Base-by-base conservation (phyloP, 1,140 invertebrate species). In the Brachionus calyciflorus region DNA sequence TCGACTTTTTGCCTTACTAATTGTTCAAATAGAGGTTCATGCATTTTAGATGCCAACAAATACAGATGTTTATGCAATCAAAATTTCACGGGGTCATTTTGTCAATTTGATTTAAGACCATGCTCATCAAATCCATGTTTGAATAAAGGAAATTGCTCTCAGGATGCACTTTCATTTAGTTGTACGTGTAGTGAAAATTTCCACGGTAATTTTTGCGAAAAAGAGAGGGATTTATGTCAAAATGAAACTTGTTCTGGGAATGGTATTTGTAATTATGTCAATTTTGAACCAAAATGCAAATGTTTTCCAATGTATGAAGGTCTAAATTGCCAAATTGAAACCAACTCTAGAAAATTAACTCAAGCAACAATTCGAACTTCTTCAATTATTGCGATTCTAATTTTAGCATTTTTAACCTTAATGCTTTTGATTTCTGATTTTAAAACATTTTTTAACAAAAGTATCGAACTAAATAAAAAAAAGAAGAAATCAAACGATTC, bases 291-390 rank as follows among this genome's bases (percentile, higher is more conserved):
- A 2, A 48, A 44, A 6, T 68, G 63, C 28, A 41, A 68, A 41
- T 68, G 63, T 33, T 68, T 68, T 41, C 4, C 37, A 14, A n/a
- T 68, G n/a, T 68, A 68, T 48, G 63, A 68, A 48, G 63, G 63
- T 40, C 10, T 33, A 21, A 44, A 68, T 26, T 68, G 63, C 19
- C 26, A 68, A 24, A 68, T 68, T 48, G 63, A 68, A 48, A 44
- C n/a, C n/a, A n/a, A n/a, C n/a, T n/a, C n/a, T n/a, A n/a, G n/a
- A n/a, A n/a, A n/a, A n/a, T n/a, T n/a, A n/a, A n/a, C n/a, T n/a
- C n/a, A n/a, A n/a, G n/a, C n/a, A n/a, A n/a, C n/a, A n/a, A n/a
- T n/a, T n/a, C n/a, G n/a, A n/a, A n/a, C n/a, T n/a, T n/a, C n/a
- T n/a, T n/a, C n/a, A n/a, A n/a, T n/a, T n/a, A n/a, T n/a, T n/a